Evolutionary conservation across 2,888 invertebrate genomes (phyloP).

Genomic region (Pilophorus perplexus): DNA sequence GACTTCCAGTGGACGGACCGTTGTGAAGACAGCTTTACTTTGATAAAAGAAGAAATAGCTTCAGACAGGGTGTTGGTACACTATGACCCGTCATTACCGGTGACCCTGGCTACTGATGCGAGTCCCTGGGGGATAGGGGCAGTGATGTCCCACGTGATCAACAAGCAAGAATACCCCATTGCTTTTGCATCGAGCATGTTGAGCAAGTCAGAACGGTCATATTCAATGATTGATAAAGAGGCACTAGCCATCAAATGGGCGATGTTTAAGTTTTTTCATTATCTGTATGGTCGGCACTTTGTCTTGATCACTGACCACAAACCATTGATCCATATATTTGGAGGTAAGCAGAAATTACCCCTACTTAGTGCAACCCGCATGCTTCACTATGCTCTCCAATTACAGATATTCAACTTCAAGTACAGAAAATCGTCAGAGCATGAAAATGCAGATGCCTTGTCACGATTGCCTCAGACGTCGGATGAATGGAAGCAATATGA

Average conservation of each 20-base stretch:
- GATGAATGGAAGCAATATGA: slow-evolving; percentile 14
- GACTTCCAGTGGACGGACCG: not conserved
- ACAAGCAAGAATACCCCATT: not conserved
- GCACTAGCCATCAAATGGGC: slow-evolving; percentile 1
- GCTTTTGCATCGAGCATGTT: not conserved
- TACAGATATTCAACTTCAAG: slow-evolving; percentile 31
- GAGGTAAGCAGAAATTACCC: slow-evolving; percentile 3
- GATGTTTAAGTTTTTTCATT: not conserved
- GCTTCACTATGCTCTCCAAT: slow-evolving; percentile 18
- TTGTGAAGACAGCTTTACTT: not conserved
- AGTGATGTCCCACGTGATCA: not conserved
- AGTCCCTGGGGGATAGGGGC: slow-evolving; percentile 5
- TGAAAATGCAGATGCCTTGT: slow-evolving; percentile 27
- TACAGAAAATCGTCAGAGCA: slow-evolving; percentile 13
- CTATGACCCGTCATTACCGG: not conserved
- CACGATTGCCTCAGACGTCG: slow-evolving; percentile 6
- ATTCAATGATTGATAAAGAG: not conserved
- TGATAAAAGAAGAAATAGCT: not conserved
- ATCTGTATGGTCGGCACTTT: slow-evolving; percentile 2
- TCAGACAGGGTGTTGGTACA: not conserved
- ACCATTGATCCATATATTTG: slow-evolving; percentile 38
- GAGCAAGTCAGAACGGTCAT: not conserved
- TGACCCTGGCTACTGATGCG: slow-evolving; percentile 15
- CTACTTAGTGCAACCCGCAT: slow-evolving; percentile 16
- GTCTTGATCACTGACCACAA: slow-evolving; percentile 25